Conservation (phyloP, 1,140 invertebrate genomes). For the Meteorus sp. region DNA sequence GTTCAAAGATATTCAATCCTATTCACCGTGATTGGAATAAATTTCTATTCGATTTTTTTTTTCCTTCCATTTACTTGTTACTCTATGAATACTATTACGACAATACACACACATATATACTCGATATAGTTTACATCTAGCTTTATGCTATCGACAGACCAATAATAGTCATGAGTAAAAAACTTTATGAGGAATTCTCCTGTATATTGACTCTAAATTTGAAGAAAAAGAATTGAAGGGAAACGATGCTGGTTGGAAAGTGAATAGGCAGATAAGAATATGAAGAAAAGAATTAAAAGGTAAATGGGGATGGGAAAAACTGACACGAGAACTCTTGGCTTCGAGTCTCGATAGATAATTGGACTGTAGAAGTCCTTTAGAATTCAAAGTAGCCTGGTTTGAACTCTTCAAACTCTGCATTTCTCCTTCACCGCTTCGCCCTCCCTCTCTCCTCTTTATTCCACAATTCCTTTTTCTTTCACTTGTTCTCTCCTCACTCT, state of each 20-base stretch:
- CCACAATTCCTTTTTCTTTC: slow-evolving; percentile 1
- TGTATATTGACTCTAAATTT: too few relatives aligned
- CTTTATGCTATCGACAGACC: too few relatives aligned
- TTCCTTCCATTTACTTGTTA: not conserved
- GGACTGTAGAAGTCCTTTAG: slow-evolving; percentile 19
- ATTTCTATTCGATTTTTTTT: not conserved
- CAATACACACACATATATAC: too few relatives aligned
- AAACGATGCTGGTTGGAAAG: slow-evolving; percentile 1
- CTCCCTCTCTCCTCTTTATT: not conserved
- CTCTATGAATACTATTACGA: too few relatives aligned
- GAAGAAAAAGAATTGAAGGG: not conserved
- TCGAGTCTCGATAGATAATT: slow-evolving; percentile 19
- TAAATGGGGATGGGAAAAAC: not conserved
- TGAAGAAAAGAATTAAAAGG: not conserved
- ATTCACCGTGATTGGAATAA: not conserved
- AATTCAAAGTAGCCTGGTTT: slow-evolving; percentile 14
- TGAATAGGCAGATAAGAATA: not conserved
- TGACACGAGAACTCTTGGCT: slow-evolving; percentile 2
- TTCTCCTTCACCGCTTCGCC: not conserved
- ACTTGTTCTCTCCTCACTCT: slow-evolving; percentile 1
- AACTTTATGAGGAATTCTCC: too few relatives aligned
- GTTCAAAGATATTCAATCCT: not conserved
- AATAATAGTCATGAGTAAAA: too few relatives aligned
- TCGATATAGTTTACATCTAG: too few relatives aligned
- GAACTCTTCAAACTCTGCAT: slow-evolving; percentile 12